phyloP scores from a whole-genome alignment of 2,113 vertebrate species.

The Chrysochloris asiatica region DNA sequence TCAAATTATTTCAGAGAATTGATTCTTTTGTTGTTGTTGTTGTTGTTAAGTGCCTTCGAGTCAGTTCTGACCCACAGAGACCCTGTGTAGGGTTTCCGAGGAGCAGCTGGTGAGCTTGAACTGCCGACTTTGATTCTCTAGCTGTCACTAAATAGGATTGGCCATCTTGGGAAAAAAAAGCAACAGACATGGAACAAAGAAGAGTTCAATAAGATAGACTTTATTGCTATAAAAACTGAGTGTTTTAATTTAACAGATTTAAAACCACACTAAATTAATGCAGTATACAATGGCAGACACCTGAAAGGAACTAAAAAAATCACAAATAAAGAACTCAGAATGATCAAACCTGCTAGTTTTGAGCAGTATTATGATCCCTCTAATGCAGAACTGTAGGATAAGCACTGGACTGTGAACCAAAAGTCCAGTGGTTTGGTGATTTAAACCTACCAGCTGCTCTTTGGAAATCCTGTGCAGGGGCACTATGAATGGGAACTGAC shows the following conservation, averaged over 20 bases:
- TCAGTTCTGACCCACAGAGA: no score
- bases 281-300: background rate
- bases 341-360: background rate
- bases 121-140: no score
- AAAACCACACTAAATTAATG: background rate
- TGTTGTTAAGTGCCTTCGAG: no score
- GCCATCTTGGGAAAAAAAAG: background rate
- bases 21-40: background rate
- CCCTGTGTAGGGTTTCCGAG: no score
- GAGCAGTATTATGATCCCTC: background rate
- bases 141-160: conserved; percentile 16
- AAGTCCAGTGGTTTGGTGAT: no score
- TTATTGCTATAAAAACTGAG: background rate
- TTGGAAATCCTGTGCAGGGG: no score
- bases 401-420: no score
- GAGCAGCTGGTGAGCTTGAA: no score
- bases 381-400: no score
- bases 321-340: conserved; percentile 3
- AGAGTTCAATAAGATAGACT: background rate
- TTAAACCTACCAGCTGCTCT: no score
- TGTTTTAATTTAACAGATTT: background rate
- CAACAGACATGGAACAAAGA: background rate
- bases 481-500: no score
- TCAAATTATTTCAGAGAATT: background rate
- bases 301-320: background rate